Conservation (phyloP, 2,888 invertebrate genomes). For the Diarsia mendica region DNA sequence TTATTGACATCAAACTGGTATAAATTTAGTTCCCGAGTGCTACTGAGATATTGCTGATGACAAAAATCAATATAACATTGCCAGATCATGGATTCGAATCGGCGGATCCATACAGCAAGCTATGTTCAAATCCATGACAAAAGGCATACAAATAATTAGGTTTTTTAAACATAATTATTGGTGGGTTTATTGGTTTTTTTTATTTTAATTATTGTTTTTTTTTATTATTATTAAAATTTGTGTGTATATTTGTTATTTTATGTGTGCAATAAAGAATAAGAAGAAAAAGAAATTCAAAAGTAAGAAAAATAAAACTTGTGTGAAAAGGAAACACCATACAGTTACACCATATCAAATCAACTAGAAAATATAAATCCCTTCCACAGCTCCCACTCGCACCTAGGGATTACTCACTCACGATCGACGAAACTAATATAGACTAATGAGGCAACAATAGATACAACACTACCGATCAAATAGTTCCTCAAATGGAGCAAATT, state of each 20-base stretch:
- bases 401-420: slow-evolving; percentile 1
- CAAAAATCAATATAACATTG: neutral
- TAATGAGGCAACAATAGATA: slow-evolving; percentile 18
- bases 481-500: slow-evolving; percentile 41
- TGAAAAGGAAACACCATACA: no score
- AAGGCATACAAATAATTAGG: no score
- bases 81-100: neutral
- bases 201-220: no score
- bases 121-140: no score
- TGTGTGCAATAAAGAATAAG: no score
- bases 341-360: neutral
- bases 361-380: neutral
- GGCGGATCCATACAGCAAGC: no score
- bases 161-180: no score
- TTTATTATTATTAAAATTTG: no score
- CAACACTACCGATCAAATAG: slow-evolving; percentile 25
- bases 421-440: neutral
- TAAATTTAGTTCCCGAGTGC: neutral
- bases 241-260: no score
- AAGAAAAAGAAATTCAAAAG: no score
- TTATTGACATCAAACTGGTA: neutral
- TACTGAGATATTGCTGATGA: neutral
- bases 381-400: neutral
- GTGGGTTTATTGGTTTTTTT: no score
- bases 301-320: no score